Evolutionary conservation across 2,113 vertebrate genomes (phyloP), one percentile per base, ranked within the genome.

Genomic region (Pelusios castaneus): DNA sequence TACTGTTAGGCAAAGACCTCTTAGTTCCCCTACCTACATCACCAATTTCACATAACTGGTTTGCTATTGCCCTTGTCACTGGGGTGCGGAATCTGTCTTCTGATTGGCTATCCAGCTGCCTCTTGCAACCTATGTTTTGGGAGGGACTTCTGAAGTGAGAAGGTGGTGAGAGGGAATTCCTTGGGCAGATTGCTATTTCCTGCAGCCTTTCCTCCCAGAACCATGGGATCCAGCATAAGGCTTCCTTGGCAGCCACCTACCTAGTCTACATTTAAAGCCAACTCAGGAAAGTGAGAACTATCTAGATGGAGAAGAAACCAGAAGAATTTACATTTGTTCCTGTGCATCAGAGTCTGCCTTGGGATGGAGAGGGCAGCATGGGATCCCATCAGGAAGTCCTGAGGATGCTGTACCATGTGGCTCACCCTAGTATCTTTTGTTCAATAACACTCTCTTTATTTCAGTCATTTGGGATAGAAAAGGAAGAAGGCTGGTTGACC

Each of bases 1-100:
- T 96, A 87, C 84, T 95, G 94, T 96, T 88, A 91, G 58, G 84
- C 89, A 92, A 80, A 95, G 67, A 75, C 25, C 14, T 89, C 25
- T 75, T 45, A 84, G 75, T 86, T 92, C 11, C 83, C n/a, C 70
- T 82, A 79, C 77, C n/a, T 38, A 90, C 94, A 84, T 60, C 77
- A 91, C 63, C 4, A 6, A 11, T 45, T 76, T 76, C 41, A 45
- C 41, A 45, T 85, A 89, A 27, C 49, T 80, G 3, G 24, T 91
- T 91, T 77, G 13, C 21, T 55, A 76, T 84, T 43, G 21, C 21
- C 12, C 41, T 47, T 4, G 1, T 22, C 41, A 54, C 84, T 93
- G 24, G 13, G 5, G 63, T 60, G 21, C 19, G 31, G 55, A 84
- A 80, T 90, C 4, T 84, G 19, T 87, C 56, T 95, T 34, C 80